phyloP scores from a whole-genome alignment of 1,140 invertebrate species.

The Procambarus virginalis region DNA sequence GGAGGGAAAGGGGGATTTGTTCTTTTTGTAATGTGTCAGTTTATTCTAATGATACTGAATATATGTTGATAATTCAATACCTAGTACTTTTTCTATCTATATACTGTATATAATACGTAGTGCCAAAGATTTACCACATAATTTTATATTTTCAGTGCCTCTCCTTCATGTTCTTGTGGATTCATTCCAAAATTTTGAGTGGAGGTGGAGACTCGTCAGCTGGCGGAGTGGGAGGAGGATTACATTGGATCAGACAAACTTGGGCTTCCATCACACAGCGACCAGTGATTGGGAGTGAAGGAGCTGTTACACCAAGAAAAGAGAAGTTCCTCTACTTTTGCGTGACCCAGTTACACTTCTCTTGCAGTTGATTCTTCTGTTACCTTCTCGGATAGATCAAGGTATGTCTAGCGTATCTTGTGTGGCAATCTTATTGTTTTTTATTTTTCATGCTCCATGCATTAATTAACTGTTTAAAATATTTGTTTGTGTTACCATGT shows the following conservation, averaged over 20 bases:
- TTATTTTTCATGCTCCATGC: too few species aligned
- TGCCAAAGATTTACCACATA: too few species aligned
- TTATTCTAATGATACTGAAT: too few species aligned
- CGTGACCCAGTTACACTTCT: conserved; percentile 88
- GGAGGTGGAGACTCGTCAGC: conserved; percentile 81
- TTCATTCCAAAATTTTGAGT: conserved; percentile 85
- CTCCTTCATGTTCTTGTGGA: conserved; percentile 89
- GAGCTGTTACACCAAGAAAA: conserved; percentile 70
- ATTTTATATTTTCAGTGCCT: conserved; percentile 80
- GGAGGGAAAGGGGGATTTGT: too few species aligned
- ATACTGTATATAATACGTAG: too few species aligned
- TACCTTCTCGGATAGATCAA: conserved; percentile 86
- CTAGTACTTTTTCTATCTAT: too few species aligned
- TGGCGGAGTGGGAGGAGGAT: conserved; percentile 79
- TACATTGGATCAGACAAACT: conserved; percentile 72
- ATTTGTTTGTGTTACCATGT: too few species aligned
- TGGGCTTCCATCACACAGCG: conserved; percentile 69
- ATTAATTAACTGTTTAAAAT: too few species aligned
- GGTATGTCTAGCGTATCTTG: conserved; percentile 8
- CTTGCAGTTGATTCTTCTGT: conserved; percentile 88
- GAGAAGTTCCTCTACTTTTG: conserved; percentile 87
- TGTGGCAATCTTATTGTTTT: too few species aligned
- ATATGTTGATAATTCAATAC: too few species aligned
- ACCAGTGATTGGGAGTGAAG: conserved; percentile 74
- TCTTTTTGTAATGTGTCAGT: too few species aligned